Evolutionary conservation across 2,113 vertebrate species (phyloP), one percentile per base, ranked within the genome.

Genomic region (Charadrius vociferus): DNA sequence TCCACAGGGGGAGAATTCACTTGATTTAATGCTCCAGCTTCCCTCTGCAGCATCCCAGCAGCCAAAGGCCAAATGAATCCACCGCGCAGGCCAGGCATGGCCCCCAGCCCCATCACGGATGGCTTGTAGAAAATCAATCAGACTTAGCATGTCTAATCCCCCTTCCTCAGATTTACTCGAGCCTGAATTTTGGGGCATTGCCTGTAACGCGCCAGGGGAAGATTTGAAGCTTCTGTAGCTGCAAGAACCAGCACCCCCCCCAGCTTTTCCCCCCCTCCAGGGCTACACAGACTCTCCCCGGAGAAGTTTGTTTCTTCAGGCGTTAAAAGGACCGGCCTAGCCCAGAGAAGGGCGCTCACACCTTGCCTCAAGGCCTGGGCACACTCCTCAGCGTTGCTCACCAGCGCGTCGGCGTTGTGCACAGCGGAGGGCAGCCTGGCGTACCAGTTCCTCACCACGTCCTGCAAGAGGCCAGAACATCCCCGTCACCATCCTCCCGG

Each of bases 391-490:
- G 99, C 98, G 13, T 99, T 99, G 65, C 50, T 97, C 94, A 99
- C 99, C 80, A 99, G 97, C 43, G 97, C 97, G 1, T 97, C 95
- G 8, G 98, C 94, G 2, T 99, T 99, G 45, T 97, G 97, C 34
- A 99, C 98, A 0, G 98, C 96, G 0, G 97, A 94, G 5, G 99
- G 99, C 82, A 99, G 96, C 62, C 99, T 98, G 66, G 99, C 99
- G 1, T 99, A 99, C 99, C 99, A 99, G 96, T 98, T 99, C 47
- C 99, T 98, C 20, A 99, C 98, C 81, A 99, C 99, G 0, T 99
- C 99, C 99, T 99, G 95, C 52, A 87, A 94, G 65, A 65, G 58
- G 59, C 23, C 91, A 58, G 14, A 79, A 52, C 0, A 1, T 79
- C 81, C 73, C 45, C 7, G n/a, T 92, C 66, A 52, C n/a, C 52